Evolutionary conservation across 2,888 invertebrate genomes (phyloP).

Genomic region (Drosophila mulleri): DNA sequence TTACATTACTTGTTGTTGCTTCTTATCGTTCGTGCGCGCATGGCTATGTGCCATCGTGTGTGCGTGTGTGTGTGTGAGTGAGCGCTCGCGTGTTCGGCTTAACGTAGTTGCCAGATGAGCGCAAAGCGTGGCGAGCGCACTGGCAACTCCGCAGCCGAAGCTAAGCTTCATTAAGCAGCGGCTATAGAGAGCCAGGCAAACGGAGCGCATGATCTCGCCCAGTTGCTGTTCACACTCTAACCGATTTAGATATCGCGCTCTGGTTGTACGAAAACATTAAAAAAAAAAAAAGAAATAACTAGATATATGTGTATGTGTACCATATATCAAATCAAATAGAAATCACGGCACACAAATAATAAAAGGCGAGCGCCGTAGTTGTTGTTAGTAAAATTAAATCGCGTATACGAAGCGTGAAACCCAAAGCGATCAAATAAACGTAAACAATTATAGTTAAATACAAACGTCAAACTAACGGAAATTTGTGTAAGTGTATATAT

Average conservation of each 20-base stretch:
- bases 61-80: conserved; percentile 13
- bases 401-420: conserved; percentile 77
- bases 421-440: conserved; percentile 60
- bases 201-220: conserved; percentile 58
- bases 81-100: conserved; percentile 21
- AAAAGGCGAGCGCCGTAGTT: conserved; percentile 40
- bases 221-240: conserved; percentile 77
- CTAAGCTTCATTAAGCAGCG: conserved; percentile 73
- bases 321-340: conserved; percentile 29
- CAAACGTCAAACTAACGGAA: conserved; percentile 63
- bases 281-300: neutral
- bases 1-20: conserved; percentile 45
- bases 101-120: conserved; percentile 53
- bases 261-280: conserved; percentile 31
- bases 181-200: conserved; percentile 50
- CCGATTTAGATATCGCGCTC: conserved; percentile 76
- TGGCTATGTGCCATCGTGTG: neutral
- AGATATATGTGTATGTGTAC: neutral
- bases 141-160: conserved; percentile 69
- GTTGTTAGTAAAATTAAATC: conserved; percentile 45
- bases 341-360: conserved; percentile 28
- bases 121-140: conserved; percentile 37
- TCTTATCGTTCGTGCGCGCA: conserved; percentile 48
- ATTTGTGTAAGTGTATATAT: conserved; percentile 52
- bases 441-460: conserved; percentile 64